Conservation (phyloP, 2,888 invertebrate species). For the Ormyrus pomaceus region DNA sequence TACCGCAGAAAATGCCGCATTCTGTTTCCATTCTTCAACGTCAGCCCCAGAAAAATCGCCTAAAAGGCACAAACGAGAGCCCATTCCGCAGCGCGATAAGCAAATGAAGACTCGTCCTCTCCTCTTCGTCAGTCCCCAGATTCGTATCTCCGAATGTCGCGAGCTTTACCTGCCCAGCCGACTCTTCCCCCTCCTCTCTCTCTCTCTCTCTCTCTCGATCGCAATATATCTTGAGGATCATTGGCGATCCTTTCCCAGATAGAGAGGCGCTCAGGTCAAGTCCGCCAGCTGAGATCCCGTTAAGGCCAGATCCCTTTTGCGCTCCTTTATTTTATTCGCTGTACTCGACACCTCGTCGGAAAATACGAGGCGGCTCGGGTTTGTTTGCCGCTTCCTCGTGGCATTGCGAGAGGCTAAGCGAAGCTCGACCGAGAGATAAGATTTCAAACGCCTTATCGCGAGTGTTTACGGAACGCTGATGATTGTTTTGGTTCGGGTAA, state of each 20-base stretch:
- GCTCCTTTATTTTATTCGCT: constrained; percentile 17
- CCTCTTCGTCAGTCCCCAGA: too few relatives aligned
- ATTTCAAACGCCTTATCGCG: constrained; percentile 34
- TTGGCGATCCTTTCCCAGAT: constrained; percentile 21
- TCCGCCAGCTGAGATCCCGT: constrained; percentile 22
- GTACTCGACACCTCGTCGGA: constrained; percentile 1
- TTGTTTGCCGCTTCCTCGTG: neutral
- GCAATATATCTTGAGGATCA: constrained; percentile 38
- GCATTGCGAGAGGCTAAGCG: too few relatives aligned
- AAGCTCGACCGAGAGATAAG: constrained; percentile 19
- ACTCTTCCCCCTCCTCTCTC: neutral
- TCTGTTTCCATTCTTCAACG: too few relatives aligned
- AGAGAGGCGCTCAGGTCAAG: constrained; percentile 24
- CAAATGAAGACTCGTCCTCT: too few relatives aligned
- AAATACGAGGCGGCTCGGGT: neutral
- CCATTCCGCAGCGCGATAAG: too few relatives aligned
- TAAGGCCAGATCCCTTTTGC: constrained; percentile 12
- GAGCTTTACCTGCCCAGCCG: neutral
- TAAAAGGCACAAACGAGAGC: too few relatives aligned
- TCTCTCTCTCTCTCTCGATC: neutral
- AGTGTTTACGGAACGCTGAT: constrained; percentile 28
- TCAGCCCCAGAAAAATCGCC: too few relatives aligned
- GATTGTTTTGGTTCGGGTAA: constrained; percentile 32
- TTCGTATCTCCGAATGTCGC: too few relatives aligned
- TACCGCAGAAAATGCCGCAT: too few relatives aligned